Evolutionary conservation across 92 coral and sea anemone genomes (phyloP).

Genomic region (Palythoa heliodiscus): DNA sequence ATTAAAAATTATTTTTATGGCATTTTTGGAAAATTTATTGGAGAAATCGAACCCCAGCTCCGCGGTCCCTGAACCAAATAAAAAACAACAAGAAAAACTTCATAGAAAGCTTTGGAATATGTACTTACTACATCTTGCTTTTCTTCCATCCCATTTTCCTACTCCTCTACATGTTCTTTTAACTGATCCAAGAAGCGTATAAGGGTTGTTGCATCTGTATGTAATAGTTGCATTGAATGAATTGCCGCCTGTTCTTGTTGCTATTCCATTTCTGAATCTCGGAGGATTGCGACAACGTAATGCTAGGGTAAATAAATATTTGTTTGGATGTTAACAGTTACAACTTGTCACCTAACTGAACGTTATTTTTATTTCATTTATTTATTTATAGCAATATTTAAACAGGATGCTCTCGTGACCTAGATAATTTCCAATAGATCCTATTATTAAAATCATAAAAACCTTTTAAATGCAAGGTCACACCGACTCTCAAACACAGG

Average conservation of each 20-base stretch:
- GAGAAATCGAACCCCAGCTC: too few species aligned
- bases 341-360: too few species aligned
- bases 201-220: constrained; percentile 61
- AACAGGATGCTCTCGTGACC: too few species aligned
- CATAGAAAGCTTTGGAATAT: neutral
- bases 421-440: too few species aligned
- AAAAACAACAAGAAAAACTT: neutral
- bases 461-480: too few species aligned
- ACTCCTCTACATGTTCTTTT: constrained; percentile 76
- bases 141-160: constrained; percentile 81
- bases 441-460: too few species aligned
- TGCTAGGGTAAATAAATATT: constrained; percentile 28
- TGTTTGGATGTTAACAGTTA: too few species aligned
- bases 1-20: too few species aligned
- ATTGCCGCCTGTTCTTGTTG: constrained; percentile 27
- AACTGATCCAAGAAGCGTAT: constrained; percentile 67
- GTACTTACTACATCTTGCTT: constrained; percentile 83
- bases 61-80: neutral
- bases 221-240: constrained; percentile 57
- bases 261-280: constrained; percentile 49
- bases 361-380: too few species aligned
- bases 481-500: too few species aligned
- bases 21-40: too few species aligned
- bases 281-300: constrained; percentile 49
- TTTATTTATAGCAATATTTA: too few species aligned